Evolutionary conservation across 2,113 vertebrate species (phyloP), one percentile per base, ranked within the genome.

Genomic region (Hypomesus transpacificus): DNA sequence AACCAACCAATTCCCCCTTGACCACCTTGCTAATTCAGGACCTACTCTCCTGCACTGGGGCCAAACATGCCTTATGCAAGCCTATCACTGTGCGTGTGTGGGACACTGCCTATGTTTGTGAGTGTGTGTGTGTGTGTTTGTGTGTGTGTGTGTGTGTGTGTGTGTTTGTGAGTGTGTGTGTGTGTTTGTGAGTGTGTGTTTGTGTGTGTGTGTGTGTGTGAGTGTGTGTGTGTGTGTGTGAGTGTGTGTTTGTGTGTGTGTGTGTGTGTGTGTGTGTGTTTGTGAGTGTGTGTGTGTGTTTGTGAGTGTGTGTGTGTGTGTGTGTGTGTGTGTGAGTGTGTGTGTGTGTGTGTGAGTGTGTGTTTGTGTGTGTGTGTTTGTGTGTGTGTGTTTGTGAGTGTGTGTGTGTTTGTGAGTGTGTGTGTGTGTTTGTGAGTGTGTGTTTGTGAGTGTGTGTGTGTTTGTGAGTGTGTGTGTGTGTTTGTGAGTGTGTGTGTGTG

Each of bases 1-100:
- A 80, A 73, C 71, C 79, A 82, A 76, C 75, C 50, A 52, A 3
- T 2, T 14, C 24, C 71, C 14, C 20, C 20, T 51, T 6, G 65
- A 16, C n/a, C 22, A 26, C 51, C 46, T 51, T 20, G 14, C 46
- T 53, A 52, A 52, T 51, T 39, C 65, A 52, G 31, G 53, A 46
- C 68, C 60, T 56, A 39, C 68, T 18, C 51, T 26, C 52, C 2
- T 14, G 24, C 24, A 26, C 24, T 26, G 24, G 24, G 24, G 24
- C 24, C 24, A 26, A 26, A 26, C 24, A 26, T 26, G 24, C 24
- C 24, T 26, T 26, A 26, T 26, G 24, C 24, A 2, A 26, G 24
- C 24, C 24, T 26, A 26, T 26, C 24, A 26, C 24, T 53, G 70
- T 31, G 69, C 28, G 18, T 50, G 68, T 50, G 16, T 62, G 34